Conservation (phyloP, 1,140 invertebrate genomes). For the Mycetomoellerius zeteki region DNA sequence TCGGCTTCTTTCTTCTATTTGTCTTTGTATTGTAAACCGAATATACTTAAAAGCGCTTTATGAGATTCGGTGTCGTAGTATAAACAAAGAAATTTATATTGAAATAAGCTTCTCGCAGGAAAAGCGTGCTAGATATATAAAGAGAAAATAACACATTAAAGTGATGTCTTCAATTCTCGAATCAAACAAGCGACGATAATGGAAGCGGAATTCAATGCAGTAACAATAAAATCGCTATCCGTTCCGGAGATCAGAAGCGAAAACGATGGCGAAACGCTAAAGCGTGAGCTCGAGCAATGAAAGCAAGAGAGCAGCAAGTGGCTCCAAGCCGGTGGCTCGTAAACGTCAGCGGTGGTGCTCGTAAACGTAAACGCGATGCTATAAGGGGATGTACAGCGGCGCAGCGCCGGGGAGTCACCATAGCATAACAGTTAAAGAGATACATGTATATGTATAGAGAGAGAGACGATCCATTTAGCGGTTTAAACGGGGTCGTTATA, state of each 20-base stretch:
- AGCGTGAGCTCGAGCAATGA: slow-evolving; percentile 71
- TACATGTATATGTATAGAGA: slow-evolving; percentile 74
- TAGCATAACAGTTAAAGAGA: slow-evolving; percentile 85
- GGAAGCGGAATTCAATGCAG: slow-evolving; percentile 41
- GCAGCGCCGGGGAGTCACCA: slow-evolving; percentile 81
- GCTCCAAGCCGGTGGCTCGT: slow-evolving; percentile 88
- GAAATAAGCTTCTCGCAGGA: not conserved
- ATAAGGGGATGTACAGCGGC: slow-evolving; percentile 86
- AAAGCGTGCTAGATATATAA: not conserved
- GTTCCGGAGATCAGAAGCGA: slow-evolving; percentile 60
- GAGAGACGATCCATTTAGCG: slow-evolving; percentile 77
- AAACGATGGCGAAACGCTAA: slow-evolving; percentile 73
- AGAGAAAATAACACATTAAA: not conserved
- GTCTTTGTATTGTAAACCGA: not conserved
- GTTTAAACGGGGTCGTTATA: slow-evolving; percentile 76
- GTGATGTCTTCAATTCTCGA: slow-evolving; percentile 3
- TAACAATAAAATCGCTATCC: slow-evolving; percentile 69
- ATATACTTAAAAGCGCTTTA: not conserved
- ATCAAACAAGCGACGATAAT: slow-evolving; percentile 14
- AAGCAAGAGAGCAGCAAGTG: slow-evolving; percentile 85
- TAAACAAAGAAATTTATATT: slow-evolving; percentile 5
- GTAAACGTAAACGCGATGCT: slow-evolving; percentile 88
- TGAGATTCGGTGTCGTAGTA: not conserved
- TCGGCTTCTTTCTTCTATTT: not conserved
- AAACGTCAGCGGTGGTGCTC: slow-evolving; percentile 87